Conservation (phyloP, 92 coral and sea anemone genomes). For the Umimayanthus kanabou region DNA sequence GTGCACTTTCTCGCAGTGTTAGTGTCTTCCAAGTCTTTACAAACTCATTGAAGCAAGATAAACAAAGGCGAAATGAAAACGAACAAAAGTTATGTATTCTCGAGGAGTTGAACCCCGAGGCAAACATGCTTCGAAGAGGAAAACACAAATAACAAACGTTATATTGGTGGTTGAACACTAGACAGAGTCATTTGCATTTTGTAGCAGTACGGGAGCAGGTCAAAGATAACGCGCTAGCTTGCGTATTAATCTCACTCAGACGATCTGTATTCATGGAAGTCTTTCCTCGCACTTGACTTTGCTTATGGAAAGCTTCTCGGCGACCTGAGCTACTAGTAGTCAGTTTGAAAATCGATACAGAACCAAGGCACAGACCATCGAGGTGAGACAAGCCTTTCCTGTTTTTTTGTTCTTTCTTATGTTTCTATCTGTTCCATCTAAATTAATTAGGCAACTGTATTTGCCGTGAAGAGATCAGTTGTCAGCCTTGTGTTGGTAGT, state of each 20-base stretch:
- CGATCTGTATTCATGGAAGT: neutral
- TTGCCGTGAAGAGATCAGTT: slow-evolving; percentile 11
- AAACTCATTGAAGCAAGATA: slow-evolving; percentile 37
- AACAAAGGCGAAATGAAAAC: neutral
- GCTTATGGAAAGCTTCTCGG: neutral
- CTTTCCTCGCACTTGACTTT: neutral
- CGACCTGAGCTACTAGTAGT: neutral
- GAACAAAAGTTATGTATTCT: slow-evolving; percentile 39
- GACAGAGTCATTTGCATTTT: slow-evolving; percentile 40
- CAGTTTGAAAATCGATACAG: neutral
- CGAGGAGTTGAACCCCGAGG: slow-evolving; percentile 38
- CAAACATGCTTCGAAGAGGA: slow-evolving; percentile 44
- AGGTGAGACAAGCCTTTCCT: slow-evolving; percentile 6
- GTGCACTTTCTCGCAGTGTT: neutral
- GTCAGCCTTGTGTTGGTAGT: neutral
- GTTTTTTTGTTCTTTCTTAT: neutral
- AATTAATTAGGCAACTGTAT: slow-evolving; percentile 20
- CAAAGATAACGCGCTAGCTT: slow-evolving; percentile 17
- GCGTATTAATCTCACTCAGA: neutral
- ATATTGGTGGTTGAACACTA: slow-evolving; percentile 29
- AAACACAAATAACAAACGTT: slow-evolving; percentile 35
- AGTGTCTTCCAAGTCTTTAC: neutral
- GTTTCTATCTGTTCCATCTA: slow-evolving; percentile 26
- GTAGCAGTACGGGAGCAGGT: slow-evolving; percentile 29
- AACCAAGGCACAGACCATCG: slow-evolving; percentile 15